Conservation (phyloP, 2,113 vertebrate genomes). For the Cyprinodon tularosa region DNA sequence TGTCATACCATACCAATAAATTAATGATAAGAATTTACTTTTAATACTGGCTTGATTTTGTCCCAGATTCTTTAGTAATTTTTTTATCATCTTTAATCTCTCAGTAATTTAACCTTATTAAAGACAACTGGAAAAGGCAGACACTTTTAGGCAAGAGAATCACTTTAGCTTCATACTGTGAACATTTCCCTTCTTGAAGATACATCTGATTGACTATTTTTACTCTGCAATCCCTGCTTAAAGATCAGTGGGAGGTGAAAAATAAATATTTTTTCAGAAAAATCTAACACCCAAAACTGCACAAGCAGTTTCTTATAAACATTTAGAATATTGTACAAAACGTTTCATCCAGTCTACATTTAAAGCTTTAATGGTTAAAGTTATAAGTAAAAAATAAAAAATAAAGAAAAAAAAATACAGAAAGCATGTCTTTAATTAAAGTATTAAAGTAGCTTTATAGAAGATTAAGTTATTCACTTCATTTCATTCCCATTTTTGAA, state of each 20-base stretch:
- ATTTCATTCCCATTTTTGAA: slow-evolving; percentile 52
- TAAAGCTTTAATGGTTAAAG: neutral
- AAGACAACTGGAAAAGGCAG: neutral
- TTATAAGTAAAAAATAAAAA: neutral
- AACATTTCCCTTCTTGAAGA: neutral
- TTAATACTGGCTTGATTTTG: neutral
- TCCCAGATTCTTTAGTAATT: neutral
- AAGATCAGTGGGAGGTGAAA: neutral
- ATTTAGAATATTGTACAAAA: neutral
- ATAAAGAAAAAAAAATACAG: neutral
- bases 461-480: slow-evolving; percentile 59
- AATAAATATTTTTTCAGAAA: slow-evolving; percentile 17
- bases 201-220: neutral
- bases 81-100: neutral
- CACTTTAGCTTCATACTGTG: neutral
- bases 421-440: slow-evolving; percentile 37
- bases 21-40: neutral
- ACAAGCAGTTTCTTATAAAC: slow-evolving; percentile 23
- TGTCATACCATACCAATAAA: neutral
- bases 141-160: neutral
- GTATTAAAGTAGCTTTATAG: slow-evolving; percentile 47
- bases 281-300: slow-evolving; percentile 9
- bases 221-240: neutral
- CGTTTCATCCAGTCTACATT: neutral
- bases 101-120: too few relatives aligned